These are phyloP conservation scores for Cydia strobilella DNA, from an alignment of 1,140 invertebrate genomes.

Conservation along the genomic window DNA sequence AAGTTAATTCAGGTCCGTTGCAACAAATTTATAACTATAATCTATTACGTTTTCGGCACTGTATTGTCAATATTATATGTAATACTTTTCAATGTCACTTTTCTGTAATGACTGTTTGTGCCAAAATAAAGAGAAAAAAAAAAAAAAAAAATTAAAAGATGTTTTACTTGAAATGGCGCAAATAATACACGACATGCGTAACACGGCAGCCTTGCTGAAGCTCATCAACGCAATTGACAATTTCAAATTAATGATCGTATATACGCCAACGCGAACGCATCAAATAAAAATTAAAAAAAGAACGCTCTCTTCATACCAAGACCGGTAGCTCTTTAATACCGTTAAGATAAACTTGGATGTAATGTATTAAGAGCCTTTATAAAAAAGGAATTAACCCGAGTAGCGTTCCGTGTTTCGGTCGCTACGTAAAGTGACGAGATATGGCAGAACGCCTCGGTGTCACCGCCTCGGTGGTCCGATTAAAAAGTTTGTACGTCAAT, in stretches of 20 bases:
- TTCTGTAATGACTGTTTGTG: too few relatives aligned
- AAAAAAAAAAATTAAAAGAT: too few relatives aligned
- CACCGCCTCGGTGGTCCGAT: constrained; percentile 36
- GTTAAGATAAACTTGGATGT: constrained; percentile 52
- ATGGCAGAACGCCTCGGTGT: constrained; percentile 31
- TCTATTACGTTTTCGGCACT: too few relatives aligned
- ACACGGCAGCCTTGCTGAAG: not conserved
- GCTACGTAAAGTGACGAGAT: constrained; percentile 36
- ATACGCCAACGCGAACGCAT: not conserved
- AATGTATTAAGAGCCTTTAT: constrained; percentile 21
- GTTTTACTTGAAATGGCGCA: too few relatives aligned
- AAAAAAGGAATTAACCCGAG: constrained; percentile 45
- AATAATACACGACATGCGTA: too few relatives aligned
- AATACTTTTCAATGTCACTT: too few relatives aligned
- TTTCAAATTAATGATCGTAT: not conserved
- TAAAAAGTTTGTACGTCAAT: constrained; percentile 33
- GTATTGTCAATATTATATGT: too few relatives aligned
- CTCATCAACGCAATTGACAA: not conserved
- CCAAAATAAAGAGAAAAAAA: too few relatives aligned
- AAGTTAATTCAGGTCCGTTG: too few relatives aligned
- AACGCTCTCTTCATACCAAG: constrained; percentile 37
- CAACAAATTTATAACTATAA: too few relatives aligned
- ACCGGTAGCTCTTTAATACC: constrained; percentile 57
- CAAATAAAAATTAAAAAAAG: not conserved
- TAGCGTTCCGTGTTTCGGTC: constrained; percentile 56